Evolutionary conservation across 1,140 invertebrate species (phyloP).

Genomic region (Papilio aristodemus): DNA sequence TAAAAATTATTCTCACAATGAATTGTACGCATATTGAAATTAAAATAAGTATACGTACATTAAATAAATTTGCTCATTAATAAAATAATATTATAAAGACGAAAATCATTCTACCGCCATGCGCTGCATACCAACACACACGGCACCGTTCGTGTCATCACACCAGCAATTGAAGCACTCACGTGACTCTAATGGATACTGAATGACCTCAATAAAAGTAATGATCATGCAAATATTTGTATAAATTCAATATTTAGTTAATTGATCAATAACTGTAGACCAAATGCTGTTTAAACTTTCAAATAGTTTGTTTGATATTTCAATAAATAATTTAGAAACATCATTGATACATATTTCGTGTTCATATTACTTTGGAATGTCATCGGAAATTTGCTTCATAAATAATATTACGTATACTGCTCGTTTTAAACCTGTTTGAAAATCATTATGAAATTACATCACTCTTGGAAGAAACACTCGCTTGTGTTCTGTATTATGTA

Average conservation of each 20-base stretch:
- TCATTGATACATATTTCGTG: no score
- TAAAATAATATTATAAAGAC: not conserved
- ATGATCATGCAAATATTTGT: slow-evolving; percentile 24
- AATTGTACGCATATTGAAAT: no score
- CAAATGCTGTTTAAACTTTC: not conserved
- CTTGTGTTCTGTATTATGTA: no score
- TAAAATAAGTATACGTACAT: no score
- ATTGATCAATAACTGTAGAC: not conserved
- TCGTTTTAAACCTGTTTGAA: no score
- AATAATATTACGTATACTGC: no score
- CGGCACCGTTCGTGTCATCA: not conserved
- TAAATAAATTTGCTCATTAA: no score
- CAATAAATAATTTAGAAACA: not conserved
- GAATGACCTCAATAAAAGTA: slow-evolving; percentile 9
- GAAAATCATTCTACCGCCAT: not conserved
- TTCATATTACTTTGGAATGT: no score
- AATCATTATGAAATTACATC: no score
- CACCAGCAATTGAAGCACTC: slow-evolving; percentile 1
- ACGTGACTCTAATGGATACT: slow-evolving; percentile 14
- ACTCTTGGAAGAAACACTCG: no score
- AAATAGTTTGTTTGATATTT: not conserved
- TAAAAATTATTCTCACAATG: no score
- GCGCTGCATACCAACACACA: not conserved
- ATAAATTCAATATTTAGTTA: not conserved
- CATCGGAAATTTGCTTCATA: no score